Evolutionary conservation across 2,888 invertebrate species (phyloP), one percentile per base, ranked within the genome.

Genomic region (Eupeodes latifasciatus): DNA sequence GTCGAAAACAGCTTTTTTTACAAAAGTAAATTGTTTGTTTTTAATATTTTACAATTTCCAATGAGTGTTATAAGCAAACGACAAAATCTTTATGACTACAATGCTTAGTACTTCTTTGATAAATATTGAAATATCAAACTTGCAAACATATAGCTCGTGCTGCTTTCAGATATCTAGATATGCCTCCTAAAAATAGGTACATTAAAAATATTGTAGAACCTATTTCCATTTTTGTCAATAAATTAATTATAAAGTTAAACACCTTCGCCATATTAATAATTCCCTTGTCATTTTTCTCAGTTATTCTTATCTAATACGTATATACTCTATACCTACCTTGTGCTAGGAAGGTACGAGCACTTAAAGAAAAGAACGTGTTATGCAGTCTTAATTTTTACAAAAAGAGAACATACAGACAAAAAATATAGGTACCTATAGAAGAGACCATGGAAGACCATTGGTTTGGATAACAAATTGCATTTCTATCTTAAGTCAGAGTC

Each of bases 181-280:
- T 9, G 40, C 40, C 40, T 5, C 5, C 40, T 40, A 7, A 59
- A 5, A 4, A 36, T 36, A n/a, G 0, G 9, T 9, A 12, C 2
- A 12, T 47, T 47, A 67, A 69, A 19, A 74, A 74, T 47, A 51
- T 51, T 5, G 78, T 55, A 69, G 12, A 72, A 19, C 71, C 44
- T 55, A 62, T 64, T 75, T 71, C 64, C 66, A 76, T 49, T 78
- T 57, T 62, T 61, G 76, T 55, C 74, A 51, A 78, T 81, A 77
- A 69, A 88, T 88, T 85, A 88, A 88, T 81, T 81, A 81, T 49
- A 66, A 64, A 85, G 74, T 78, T 84, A 88, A 85, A 85, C 88
- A 88, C 85, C 85, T 88, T 78, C 85, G 64, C 81, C 81, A 75
- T 77, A 66, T 77, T 76, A 64, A 79, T 79, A 59, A 49, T 55